Evolutionary conservation across 2,888 invertebrate genomes (phyloP), one percentile per base, ranked within the genome.

Genomic region (Heteropelma amictum): DNA sequence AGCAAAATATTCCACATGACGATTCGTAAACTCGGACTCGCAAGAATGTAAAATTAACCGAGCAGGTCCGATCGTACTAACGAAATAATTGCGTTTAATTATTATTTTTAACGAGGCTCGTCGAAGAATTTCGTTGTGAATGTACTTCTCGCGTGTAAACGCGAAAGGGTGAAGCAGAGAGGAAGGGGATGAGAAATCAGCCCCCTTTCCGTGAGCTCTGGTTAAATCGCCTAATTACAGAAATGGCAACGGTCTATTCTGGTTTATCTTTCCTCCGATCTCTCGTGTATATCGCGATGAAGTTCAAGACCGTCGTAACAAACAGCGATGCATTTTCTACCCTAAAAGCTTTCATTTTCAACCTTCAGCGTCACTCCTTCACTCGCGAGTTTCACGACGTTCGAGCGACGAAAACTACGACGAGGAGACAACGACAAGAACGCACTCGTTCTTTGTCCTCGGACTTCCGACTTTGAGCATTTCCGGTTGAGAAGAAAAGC

Each of bases 401-500:
- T 23, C 30, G 42, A 28, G 33, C 35, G 40, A 30, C 54, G 68
- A 54, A 49, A 14, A 12, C 38, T 26, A 17, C 60, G 64, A 60
- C 53, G 47, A 58, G 47, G 65, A 65, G 40, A 60, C 49, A 60
- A 38, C 51, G 58, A 10, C 64, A 65, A n/a, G n/a, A n/a, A n/a
- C n/a, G n/a, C n/a, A n/a, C n/a, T n/a, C n/a, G n/a, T 64, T 53
- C 64, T 60, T 74, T 74, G 64, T 74, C 63, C 70, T 74, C 70
- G 64, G 60, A 70, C 70, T 74, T 70, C 74, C 74, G 64, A 45
- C 56, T 64, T 65, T 53, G 47, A 65, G 70, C 64, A 54, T 45
- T 70, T 65, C 74, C 70, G 53, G 58, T 45, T 68, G 10, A 56
- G 21, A 64, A 35, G 12, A 33, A 58, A 56, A 14, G 26, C 30